Evolutionary conservation across 2,797 vertebrate species (phyloP).

Genomic region (Lophius americanus): DNA sequence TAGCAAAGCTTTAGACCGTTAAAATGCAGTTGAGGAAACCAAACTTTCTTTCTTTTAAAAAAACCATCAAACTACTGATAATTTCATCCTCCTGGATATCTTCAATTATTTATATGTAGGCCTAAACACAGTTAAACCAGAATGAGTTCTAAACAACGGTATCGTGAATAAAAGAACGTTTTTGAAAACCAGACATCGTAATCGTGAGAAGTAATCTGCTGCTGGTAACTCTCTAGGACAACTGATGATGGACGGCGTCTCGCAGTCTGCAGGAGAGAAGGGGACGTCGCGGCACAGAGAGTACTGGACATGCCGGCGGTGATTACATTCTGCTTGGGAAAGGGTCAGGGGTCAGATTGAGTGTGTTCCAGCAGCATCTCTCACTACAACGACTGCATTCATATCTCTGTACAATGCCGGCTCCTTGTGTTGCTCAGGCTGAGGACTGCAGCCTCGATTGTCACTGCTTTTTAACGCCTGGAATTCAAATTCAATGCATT

Average conservation of each 20-base stretch:
- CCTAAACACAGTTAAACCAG: too few species aligned
- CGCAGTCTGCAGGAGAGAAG: constrained; percentile 44
- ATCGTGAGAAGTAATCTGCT: constrained; percentile 28
- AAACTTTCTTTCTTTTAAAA: too few species aligned
- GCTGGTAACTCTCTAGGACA: constrained; percentile 36
- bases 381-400: constrained; percentile 36
- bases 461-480: constrained; percentile 13
- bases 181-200: too few species aligned
- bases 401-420: constrained; percentile 22
- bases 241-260: constrained; percentile 62
- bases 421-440: constrained; percentile 16
- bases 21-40: too few species aligned
- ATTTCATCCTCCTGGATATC: too few species aligned
- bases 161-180: too few species aligned
- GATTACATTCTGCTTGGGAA: constrained; percentile 63
- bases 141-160: too few species aligned
- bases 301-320: constrained; percentile 58
- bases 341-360: constrained; percentile 61
- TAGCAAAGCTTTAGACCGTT: too few species aligned
- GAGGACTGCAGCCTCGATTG: constrained; percentile 19
- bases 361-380: constrained; percentile 34
- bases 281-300: constrained; percentile 50
- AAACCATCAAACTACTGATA: too few species aligned
- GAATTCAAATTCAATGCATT: constrained; percentile 24
- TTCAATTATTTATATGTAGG: too few species aligned